phyloP scores from a whole-genome alignment of 2,888 invertebrate genomes.

The Sphaeridia pumilis region DNA sequence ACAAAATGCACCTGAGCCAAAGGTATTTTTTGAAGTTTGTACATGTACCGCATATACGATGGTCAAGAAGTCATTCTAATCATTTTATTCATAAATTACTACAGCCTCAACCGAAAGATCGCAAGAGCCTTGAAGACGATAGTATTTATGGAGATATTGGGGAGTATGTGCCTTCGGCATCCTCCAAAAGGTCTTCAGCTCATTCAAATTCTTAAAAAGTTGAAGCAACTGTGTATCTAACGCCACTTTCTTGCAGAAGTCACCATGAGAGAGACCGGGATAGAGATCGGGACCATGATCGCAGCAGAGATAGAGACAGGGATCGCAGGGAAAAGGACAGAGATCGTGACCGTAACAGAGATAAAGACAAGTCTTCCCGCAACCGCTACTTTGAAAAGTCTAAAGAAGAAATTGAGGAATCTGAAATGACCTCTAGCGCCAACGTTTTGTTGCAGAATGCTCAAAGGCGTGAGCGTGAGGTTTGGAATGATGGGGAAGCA shows the following conservation, averaged over 20 bases:
- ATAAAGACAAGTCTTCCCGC: conserved; percentile 34
- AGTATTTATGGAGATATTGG: conserved; percentile 91
- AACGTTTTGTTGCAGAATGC: conserved; percentile 2
- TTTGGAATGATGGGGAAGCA: conserved; percentile 30
- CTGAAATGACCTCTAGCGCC: conserved; percentile 27
- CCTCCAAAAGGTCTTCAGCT: no score
- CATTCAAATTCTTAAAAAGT: no score
- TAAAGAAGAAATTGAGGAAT: conserved; percentile 46
- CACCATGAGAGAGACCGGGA: no score
- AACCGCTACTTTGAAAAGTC: conserved; percentile 64
- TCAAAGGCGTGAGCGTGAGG: conserved; percentile 27
- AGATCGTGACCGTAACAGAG: conserved; percentile 8
- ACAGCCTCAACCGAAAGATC: neutral
- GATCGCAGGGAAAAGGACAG: neutral
- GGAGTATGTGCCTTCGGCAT: conserved; percentile 59
- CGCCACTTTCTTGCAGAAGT: no score
- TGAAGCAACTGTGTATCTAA: no score
- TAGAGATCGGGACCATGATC: neutral
- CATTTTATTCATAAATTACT: neutral
- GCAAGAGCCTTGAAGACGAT: conserved; percentile 45
- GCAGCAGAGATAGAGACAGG: neutral
- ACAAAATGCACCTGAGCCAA: conserved; percentile 13
- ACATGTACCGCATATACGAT: no score
- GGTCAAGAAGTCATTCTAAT: neutral
- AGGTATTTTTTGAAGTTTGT: neutral